Conservation (phyloP, 2,888 invertebrate genomes). For the Aethes cnicana region DNA sequence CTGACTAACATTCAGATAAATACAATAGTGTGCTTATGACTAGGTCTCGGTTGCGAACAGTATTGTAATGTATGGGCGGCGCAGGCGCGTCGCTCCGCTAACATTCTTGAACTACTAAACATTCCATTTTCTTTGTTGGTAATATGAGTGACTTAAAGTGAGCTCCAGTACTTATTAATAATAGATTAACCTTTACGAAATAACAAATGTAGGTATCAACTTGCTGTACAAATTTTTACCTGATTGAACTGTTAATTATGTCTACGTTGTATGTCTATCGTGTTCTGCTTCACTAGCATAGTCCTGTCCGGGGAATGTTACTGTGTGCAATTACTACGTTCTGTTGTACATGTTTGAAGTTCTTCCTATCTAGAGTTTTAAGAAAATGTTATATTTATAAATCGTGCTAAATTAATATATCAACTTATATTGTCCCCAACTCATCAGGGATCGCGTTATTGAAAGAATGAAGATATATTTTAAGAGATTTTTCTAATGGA, state of each 20-base stretch:
- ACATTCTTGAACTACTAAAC: constrained; percentile 58
- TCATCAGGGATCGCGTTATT: constrained; percentile 52
- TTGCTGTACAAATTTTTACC: constrained; percentile 52
- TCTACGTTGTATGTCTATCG: constrained; percentile 30
- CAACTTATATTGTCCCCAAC: constrained; percentile 52
- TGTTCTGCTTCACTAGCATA: constrained; percentile 42
- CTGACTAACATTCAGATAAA: constrained; percentile 47
- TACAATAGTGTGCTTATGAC: constrained; percentile 13
- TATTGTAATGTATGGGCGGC: constrained; percentile 33
- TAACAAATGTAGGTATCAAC: constrained; percentile 27
- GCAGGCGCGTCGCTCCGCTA: constrained; percentile 44
- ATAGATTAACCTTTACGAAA: constrained; percentile 33
- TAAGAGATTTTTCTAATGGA: constrained; percentile 77
- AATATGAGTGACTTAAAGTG: constrained; percentile 78
- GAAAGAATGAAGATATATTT: constrained; percentile 77
- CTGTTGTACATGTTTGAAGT: constrained; percentile 68
- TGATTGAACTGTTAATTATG: constrained; percentile 30
- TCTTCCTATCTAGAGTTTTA: constrained; percentile 74
- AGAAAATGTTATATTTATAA: constrained; percentile 75
- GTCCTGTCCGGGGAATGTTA: no score
- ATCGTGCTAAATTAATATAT: constrained; percentile 64
- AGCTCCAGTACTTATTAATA: constrained; percentile 75
- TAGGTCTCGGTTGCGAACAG: constrained; percentile 29
- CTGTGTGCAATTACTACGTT: constrained; percentile 75
- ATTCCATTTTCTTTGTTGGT: constrained; percentile 64